These are phyloP conservation scores for Eristalis tenax DNA, from an alignment of 2,888 invertebrate genomes.

Conservation along the genomic window DNA sequence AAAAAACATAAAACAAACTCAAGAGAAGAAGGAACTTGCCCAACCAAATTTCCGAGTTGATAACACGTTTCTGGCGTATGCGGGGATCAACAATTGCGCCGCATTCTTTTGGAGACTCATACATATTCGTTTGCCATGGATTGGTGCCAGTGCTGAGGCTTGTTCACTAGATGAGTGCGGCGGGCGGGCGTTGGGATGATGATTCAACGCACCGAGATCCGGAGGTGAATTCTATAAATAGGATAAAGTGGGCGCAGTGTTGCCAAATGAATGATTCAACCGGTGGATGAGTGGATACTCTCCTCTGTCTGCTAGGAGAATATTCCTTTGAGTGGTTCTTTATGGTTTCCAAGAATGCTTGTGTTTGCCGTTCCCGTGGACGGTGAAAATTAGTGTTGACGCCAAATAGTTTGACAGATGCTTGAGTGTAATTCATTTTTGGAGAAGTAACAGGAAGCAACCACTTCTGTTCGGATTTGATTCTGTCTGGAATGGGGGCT, in stretches of 20 bases:
- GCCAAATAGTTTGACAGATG: background rate
- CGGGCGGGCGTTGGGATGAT: conserved; percentile 29
- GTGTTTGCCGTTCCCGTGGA: background rate
- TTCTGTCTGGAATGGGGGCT: background rate
- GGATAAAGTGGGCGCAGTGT: conserved; percentile 18
- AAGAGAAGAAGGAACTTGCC: conserved; percentile 37
- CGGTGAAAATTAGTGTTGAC: background rate
- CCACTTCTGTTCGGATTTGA: background rate
- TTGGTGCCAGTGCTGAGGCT: background rate
- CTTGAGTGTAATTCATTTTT: background rate
- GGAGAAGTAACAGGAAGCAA: background rate
- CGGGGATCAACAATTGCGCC: conserved; percentile 32
- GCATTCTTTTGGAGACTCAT: conserved; percentile 19
- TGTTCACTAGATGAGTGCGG: conserved; percentile 26
- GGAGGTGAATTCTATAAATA: conserved; percentile 56
- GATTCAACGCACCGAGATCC: conserved; percentile 58
- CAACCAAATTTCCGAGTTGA: conserved; percentile 56
- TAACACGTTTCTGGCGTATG: conserved; percentile 50
- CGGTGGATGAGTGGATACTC: conserved; percentile 4
- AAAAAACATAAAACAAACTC: too few relatives aligned
- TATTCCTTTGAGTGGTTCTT: background rate
- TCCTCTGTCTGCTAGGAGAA: background rate
- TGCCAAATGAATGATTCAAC: conserved; percentile 27
- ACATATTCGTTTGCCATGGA: background rate
- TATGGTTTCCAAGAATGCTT: background rate